phyloP scores from a whole-genome alignment of 2,888 invertebrate genomes.

The Synanthedon tipuliformis region DNA sequence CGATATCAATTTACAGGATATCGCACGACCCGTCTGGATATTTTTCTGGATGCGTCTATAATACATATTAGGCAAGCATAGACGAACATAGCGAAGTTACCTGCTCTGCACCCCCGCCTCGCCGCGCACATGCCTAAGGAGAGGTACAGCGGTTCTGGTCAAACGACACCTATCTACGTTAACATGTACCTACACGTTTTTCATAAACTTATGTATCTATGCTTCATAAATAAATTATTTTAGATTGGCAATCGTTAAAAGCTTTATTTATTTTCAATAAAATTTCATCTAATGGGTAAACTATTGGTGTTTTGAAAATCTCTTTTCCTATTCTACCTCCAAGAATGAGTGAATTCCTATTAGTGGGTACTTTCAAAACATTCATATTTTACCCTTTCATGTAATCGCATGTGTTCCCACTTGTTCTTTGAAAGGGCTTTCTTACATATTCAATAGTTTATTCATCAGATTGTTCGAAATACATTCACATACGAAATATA shows the following conservation, averaged over 20 bases:
- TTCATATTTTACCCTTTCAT: conserved; percentile 70
- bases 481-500: too few relatives aligned
- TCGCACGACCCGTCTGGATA: too few relatives aligned
- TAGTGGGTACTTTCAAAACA: conserved; percentile 50
- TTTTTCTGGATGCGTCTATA: too few relatives aligned
- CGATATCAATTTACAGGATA: too few relatives aligned
- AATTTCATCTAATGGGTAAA: conserved; percentile 54
- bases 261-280: neutral
- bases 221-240: neutral
- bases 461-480: conserved; percentile 72
- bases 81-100: too few relatives aligned
- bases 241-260: neutral
- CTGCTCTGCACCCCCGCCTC: too few relatives aligned
- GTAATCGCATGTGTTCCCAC: conserved; percentile 53
- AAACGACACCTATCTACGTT: too few relatives aligned
- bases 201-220: too few relatives aligned
- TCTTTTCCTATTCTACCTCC: conserved; percentile 10
- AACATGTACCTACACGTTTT: too few relatives aligned
- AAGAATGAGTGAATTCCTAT: conserved; percentile 6
- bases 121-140: too few relatives aligned
- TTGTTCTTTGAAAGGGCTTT: conserved; percentile 54
- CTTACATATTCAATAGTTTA: conserved; percentile 73
- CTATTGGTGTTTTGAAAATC: conserved; percentile 67
- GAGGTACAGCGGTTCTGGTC: too few relatives aligned
- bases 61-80: too few relatives aligned